Evolutionary conservation across 2,797 vertebrate species (phyloP).

Genomic region (Parotocinclus haroldoi): DNA sequence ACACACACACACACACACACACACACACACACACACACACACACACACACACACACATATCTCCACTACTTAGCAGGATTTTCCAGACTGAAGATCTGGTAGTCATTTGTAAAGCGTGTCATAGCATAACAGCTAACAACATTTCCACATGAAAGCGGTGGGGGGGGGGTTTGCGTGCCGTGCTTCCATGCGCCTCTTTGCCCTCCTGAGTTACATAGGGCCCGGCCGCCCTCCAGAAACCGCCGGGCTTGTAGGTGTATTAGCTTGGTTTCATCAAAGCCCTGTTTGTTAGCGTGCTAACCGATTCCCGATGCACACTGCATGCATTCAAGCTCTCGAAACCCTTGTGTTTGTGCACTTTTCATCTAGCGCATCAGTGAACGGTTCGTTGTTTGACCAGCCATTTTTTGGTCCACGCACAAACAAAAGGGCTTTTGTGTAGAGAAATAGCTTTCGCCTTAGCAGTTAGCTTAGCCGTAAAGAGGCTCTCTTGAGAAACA

Average conservation of each 20-base stretch:
- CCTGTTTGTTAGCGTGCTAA: constrained; percentile 9
- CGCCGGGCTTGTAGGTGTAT: background rate
- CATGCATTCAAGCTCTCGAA: background rate
- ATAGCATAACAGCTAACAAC: background rate
- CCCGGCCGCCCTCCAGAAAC: no score
- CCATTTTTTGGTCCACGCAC: constrained; percentile 12
- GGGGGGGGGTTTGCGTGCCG: background rate
- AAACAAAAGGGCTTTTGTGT: constrained; percentile 35
- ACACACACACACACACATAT: no score
- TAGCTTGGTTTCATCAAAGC: constrained; percentile 1
- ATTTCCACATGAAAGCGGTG: constrained; percentile 9
- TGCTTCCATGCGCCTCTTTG: background rate
- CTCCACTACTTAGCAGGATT: background rate
- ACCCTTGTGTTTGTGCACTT: constrained; percentile 24
- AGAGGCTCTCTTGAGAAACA: constrained; percentile 9
- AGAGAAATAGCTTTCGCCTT: background rate
- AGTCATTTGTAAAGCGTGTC: constrained; percentile 12
- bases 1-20: no score
- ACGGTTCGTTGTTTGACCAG: constrained; percentile 6
- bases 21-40: no score
- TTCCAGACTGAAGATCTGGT: constrained; percentile 5
- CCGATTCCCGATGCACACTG: background rate
- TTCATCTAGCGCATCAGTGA: constrained; percentile 17
- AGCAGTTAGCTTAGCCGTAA: constrained; percentile 15
- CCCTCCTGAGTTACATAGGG: background rate